These are phyloP conservation scores for Lampropteryx suffumata DNA, from an alignment of 2,888 invertebrate species.

Conservation along the genomic window DNA sequence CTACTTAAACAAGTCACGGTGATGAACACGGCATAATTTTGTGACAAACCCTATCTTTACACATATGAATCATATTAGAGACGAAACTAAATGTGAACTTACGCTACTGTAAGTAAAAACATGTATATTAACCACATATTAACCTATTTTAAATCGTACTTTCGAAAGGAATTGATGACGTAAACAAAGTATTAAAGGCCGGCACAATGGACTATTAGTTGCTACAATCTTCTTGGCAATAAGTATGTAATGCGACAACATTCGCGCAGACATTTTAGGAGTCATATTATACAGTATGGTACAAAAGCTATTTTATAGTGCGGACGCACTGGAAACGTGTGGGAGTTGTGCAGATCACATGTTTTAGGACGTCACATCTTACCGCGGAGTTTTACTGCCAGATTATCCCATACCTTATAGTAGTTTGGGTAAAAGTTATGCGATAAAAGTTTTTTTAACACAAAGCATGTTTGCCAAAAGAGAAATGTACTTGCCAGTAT, in stretches of 20 bases:
- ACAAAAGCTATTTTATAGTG: conserved; percentile 40
- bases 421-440: no score
- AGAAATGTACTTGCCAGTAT: no score
- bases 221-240: conserved; percentile 53
- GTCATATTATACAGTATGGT: conserved; percentile 44
- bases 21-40: neutral
- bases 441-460: no score
- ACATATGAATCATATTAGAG: no score
- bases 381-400: conserved; percentile 10
- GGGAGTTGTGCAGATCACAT: conserved; percentile 28
- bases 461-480: no score
- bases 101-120: conserved; percentile 56
- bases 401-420: no score
- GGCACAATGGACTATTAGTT: conserved; percentile 62
- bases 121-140: no score
- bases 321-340: conserved; percentile 26
- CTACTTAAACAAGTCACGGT: conserved; percentile 11
- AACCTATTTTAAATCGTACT: conserved; percentile 76
- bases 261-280: conserved; percentile 47
- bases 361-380: conserved; percentile 30
- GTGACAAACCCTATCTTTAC: no score
- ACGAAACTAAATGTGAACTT: no score
- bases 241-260: conserved; percentile 53
- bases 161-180: conserved; percentile 68
- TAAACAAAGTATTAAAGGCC: conserved; percentile 59